Base-by-base conservation (phyloP, 1,140 invertebrate genomes). In the Euura saliciscinereae region DNA sequence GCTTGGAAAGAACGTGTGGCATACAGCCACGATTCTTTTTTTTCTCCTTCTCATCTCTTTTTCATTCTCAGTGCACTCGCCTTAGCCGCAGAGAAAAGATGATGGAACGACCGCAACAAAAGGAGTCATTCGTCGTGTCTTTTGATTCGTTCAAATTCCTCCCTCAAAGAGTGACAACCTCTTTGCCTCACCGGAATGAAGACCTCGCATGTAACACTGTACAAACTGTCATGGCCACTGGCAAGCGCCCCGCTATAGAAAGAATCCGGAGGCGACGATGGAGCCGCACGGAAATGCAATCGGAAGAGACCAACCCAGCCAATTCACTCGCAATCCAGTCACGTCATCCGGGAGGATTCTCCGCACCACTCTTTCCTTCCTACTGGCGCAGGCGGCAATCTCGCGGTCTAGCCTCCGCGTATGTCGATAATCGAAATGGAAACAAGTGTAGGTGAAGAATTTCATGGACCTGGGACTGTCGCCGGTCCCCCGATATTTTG, bases 71-170 rank as follows among this genome's bases (percentile, higher is more conserved):
- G 51, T 59, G 51, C 51, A 59, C 51, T 59, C 51, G 51, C 51
- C 51, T 59, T n/a, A 59, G 51, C 51, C 51, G 51, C 51, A 11
- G 51, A 59, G 51, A 59, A 59, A 59, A 59, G 51, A 59, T 59
- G 51, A 59, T 59, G 51, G 51, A 59, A 59, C 51, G 51, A 59
- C 13, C 51, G 51, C 51, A 59, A 59, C 51, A 59, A 59, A 59
- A 59, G 51, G 51, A 59, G 51, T 59, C 51, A 59, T 59, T n/a
- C 51, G 51, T 59, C 51, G 51, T 59, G 51, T 11, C 51, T 59
- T 59, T 59, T 59, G 51, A 59, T 59, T 59, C 51, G 51, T 59
- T 59, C 51, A n/a, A 59, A 59, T 59, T 11, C 51, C 51, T 59
- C 28, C 28, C 28, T 59, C 6, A 59, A 59, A 59, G 51, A 59